Percentiles rank a stretch among this genome's conserved stretches.
Evolutionary conservation across 2,797 vertebrate species (phyloP).

Genomic region (Hapalemur alaotrensis): DNA sequence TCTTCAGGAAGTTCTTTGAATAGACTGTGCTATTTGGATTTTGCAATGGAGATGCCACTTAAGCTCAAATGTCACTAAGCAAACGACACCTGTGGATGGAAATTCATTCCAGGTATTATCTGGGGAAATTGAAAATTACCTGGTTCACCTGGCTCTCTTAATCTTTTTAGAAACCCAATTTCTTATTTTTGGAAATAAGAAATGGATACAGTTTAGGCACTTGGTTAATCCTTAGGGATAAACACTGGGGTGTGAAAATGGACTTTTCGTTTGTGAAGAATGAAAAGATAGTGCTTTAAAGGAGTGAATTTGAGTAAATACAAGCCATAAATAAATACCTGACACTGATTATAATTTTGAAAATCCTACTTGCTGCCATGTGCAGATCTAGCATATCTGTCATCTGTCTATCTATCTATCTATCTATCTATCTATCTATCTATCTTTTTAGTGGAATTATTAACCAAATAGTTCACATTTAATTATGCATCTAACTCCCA

Average conservation of each 20-base stretch:
- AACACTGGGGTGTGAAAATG: slow-evolving; percentile 79
- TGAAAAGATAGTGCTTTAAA: slow-evolving; percentile 57
- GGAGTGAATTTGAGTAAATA: slow-evolving; percentile 54
- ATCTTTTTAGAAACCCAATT: slow-evolving; percentile 65
- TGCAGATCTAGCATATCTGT: not conserved
- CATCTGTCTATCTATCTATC: not conserved
- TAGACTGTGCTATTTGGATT: slow-evolving; percentile 71
- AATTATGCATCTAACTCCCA: not conserved
- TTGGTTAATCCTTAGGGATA: slow-evolving; percentile 77
- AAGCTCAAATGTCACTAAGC: slow-evolving; percentile 73
- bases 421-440: not conserved
- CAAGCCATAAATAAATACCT: not conserved
- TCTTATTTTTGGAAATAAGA: slow-evolving; percentile 80
- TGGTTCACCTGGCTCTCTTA: slow-evolving; percentile 46
- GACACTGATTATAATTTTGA: not conserved
- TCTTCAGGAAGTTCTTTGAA: slow-evolving; percentile 81
- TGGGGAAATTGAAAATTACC: slow-evolving; percentile 65
- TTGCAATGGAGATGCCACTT: slow-evolving; percentile 78
- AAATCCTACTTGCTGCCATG: not conserved
- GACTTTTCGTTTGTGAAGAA: slow-evolving; percentile 76
- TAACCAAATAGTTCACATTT: slow-evolving; percentile 28
- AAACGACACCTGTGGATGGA: slow-evolving; percentile 46
- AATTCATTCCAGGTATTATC: slow-evolving; percentile 65
- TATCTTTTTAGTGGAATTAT: not conserved
- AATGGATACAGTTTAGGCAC: slow-evolving; percentile 70